Evolutionary conservation across 2,797 vertebrate genomes (phyloP).

Genomic region (Lagorchestes hirsutus): DNA sequence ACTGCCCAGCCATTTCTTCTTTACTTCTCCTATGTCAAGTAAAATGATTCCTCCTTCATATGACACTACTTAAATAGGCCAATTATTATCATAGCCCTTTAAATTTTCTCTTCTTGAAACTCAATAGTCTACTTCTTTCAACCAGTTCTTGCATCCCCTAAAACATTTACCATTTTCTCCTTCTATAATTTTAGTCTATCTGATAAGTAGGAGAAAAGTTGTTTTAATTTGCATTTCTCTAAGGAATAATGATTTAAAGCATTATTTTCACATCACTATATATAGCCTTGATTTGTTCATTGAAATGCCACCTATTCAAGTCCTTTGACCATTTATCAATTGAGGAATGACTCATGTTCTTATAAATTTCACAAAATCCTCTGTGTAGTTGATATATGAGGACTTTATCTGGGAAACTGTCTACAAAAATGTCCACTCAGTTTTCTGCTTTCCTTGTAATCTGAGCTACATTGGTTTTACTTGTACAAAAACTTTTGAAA

Average conservation of each 20-base stretch:
- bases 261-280: not conserved
- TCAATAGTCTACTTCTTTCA: not conserved
- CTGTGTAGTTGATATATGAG: not conserved
- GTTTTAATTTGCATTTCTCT: not conserved
- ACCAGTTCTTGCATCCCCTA: not conserved
- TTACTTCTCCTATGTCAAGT: not conserved
- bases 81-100: not conserved
- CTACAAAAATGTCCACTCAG: too few species aligned
- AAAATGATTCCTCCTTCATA: not conserved
- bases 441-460: not conserved
- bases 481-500: not conserved
- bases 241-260: not conserved
- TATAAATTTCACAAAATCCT: not conserved
- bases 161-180: not conserved
- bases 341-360: not conserved
- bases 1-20: not conserved
- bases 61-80: not conserved
- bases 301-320: not conserved
- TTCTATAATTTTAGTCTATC: not conserved
- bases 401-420: too few species aligned
- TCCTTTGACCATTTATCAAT: not conserved
- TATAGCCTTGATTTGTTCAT: not conserved
- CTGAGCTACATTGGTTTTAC: not conserved
- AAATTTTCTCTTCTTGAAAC: not conserved
- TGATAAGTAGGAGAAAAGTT: not conserved